phyloP scores from a whole-genome alignment of 1,140 invertebrate genomes.

The Drosophila ercepeae region DNA sequence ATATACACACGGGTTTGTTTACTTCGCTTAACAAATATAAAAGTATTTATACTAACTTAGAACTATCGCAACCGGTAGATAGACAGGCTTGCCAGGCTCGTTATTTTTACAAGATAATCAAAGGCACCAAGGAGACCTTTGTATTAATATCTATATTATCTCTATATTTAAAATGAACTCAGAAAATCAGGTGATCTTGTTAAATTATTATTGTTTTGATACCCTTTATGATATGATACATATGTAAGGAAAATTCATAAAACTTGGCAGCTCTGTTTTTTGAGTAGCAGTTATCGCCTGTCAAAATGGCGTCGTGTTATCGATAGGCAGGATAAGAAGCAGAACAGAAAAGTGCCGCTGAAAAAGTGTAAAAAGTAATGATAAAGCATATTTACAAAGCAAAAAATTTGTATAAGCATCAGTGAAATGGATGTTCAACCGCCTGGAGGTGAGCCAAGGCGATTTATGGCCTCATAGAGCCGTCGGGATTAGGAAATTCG shows the following conservation, averaged over 20 bases:
- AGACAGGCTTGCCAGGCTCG: background rate
- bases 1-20: background rate
- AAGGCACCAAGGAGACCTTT: too few species aligned
- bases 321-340: conserved; percentile 15
- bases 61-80: background rate
- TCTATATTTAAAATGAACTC: too few species aligned
- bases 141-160: too few species aligned
- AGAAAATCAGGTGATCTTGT: too few species aligned
- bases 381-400: conserved; percentile 34
- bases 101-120: background rate
- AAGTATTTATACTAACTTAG: background rate
- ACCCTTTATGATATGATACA: too few species aligned
- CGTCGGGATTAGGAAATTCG: too few species aligned
- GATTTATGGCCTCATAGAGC: background rate
- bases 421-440: conserved; percentile 64
- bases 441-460: conserved; percentile 45
- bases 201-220: background rate
- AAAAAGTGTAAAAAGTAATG: conserved; percentile 56
- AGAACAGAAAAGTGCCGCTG: conserved; percentile 40
- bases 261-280: background rate
- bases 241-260: background rate
- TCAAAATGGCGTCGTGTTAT: conserved; percentile 9
- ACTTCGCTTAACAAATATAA: background rate
- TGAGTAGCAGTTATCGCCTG: background rate
- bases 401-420: conserved; percentile 38